These are phyloP conservation scores for Drosophila dives DNA, from an alignment of 2,888 invertebrate species.

Conservation along the genomic window DNA sequence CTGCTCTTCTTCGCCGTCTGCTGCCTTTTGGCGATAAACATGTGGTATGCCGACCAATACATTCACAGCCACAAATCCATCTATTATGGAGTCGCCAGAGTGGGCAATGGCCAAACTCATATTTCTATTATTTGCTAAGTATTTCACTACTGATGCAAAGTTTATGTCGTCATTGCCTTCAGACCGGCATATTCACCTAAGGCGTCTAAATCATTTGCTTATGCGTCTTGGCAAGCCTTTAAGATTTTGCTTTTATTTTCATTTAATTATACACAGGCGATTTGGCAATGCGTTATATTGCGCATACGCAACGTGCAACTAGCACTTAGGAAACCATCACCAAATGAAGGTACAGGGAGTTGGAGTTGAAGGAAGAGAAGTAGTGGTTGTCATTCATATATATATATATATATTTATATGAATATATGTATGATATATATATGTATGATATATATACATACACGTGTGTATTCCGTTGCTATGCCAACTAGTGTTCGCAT, in stretches of 20 bases:
- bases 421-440: too few species aligned
- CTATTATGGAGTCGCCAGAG: conserved; percentile 12
- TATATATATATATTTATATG: conserved; percentile 64
- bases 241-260: conserved; percentile 20
- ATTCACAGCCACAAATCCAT: neutral
- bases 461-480: conserved; percentile 68
- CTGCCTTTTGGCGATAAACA: conserved; percentile 70
- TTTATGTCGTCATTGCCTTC: conserved; percentile 74
- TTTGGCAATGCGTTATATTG: conserved; percentile 57
- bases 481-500: conserved; percentile 46
- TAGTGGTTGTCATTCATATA: conserved; percentile 5
- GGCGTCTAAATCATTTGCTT: conserved; percentile 42
- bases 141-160: conserved; percentile 63
- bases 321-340: conserved; percentile 54
- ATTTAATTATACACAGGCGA: conserved; percentile 33
- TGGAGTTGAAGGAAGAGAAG: neutral
- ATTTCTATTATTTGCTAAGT: conserved; percentile 57
- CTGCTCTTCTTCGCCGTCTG: conserved; percentile 67
- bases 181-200: conserved; percentile 10
- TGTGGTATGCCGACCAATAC: conserved; percentile 24
- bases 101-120: conserved; percentile 31
- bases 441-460: conserved; percentile 51
- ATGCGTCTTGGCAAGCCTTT: conserved; percentile 33
- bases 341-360: conserved; percentile 2
- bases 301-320: conserved; percentile 64